Evolutionary conservation across 2,113 vertebrate species (phyloP).

Genomic region (Bostrychus sinensis): DNA sequence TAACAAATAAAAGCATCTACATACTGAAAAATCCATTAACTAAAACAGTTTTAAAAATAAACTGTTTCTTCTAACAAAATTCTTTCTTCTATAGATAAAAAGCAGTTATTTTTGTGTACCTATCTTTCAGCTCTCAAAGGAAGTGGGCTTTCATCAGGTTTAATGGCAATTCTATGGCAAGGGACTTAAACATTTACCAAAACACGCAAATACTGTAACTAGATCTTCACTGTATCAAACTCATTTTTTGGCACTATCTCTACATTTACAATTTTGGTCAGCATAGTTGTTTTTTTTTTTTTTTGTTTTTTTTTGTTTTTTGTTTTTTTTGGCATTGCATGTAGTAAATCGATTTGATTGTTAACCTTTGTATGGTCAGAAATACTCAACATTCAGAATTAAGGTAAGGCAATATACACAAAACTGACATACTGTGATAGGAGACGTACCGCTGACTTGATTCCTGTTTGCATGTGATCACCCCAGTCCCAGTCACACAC

Average conservation of each 20-base stretch:
- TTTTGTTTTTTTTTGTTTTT: too few relatives aligned
- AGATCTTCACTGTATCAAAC: neutral
- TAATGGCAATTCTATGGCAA: slow-evolving; percentile 25
- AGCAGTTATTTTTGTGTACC: too few relatives aligned
- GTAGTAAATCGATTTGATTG: slow-evolving; percentile 44
- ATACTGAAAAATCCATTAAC: slow-evolving; percentile 55
- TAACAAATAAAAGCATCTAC: slow-evolving; percentile 65
- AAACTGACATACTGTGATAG: slow-evolving; percentile 39
- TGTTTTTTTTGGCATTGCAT: slow-evolving; percentile 60
- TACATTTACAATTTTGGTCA: slow-evolving; percentile 65
- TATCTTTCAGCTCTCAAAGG: neutral
- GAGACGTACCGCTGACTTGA: slow-evolving; percentile 54
- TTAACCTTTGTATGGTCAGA: slow-evolving; percentile 40
- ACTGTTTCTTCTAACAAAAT: slow-evolving; percentile 40
- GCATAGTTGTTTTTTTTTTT: slow-evolving; percentile 28
- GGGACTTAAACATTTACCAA: slow-evolving; percentile 9
- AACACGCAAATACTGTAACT: slow-evolving; percentile 47
- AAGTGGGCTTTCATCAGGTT: neutral
- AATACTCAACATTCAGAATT: slow-evolving; percentile 56
- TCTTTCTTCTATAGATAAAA: slow-evolving; percentile 32
- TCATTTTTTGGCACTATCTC: slow-evolving; percentile 66
- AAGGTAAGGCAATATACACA: slow-evolving; percentile 60
- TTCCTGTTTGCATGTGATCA: slow-evolving; percentile 15
- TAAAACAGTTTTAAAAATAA: slow-evolving; percentile 52
- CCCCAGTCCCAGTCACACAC: slow-evolving; percentile 34